Base-by-base conservation (phyloP, 2,797 vertebrate species). In the Pampus argenteus region DNA sequence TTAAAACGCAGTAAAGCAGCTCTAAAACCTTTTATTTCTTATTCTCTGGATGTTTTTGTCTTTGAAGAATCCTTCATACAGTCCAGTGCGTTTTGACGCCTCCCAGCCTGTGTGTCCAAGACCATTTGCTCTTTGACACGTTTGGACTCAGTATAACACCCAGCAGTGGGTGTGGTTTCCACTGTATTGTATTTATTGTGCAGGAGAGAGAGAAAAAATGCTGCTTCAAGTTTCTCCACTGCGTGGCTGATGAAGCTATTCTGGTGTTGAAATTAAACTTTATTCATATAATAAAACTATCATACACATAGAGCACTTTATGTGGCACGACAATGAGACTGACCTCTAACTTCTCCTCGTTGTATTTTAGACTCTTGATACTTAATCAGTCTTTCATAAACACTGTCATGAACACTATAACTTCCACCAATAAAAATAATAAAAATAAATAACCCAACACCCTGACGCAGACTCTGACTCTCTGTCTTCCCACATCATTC, bases 111-210 rank as follows among this genome's bases (percentile, higher is more conserved):
- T 89, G 88, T 90, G 88, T 90, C 94, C 58, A 91, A 83, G 91
- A 93, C 95, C 94, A 95, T 96, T 94, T 95, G 95, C 93, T 94
- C 94, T 93, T 94, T 96, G 95, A 96, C 95, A 95, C 94, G 92
- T 95, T 93, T 89, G 94, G 94, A 94, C 93, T 94, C 94, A 93
- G 95, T 72, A 85, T 72, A 63, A 67, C 81, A 86, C 59, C 50
- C 82, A 71, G 71, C 60, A 89, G 95, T 95, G 95, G 96, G 96
- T 94, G 96, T 94, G 95, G 96, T 96, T 94, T 93, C 92, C 86
- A 93, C 94, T 91, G 86, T 95, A 20, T 61, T 60, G n/a, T 15
- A 38, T 28, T 70, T 58, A 5, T 55, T 60, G 56, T 64, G 76
- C 49, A 50, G 22, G 11, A 56, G n/a, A n/a, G n/a, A n/a, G n/a